phyloP scores from a whole-genome alignment of 37 sponge, comb jelly and placozoan genomes.

The Haliclona indistincta region DNA sequence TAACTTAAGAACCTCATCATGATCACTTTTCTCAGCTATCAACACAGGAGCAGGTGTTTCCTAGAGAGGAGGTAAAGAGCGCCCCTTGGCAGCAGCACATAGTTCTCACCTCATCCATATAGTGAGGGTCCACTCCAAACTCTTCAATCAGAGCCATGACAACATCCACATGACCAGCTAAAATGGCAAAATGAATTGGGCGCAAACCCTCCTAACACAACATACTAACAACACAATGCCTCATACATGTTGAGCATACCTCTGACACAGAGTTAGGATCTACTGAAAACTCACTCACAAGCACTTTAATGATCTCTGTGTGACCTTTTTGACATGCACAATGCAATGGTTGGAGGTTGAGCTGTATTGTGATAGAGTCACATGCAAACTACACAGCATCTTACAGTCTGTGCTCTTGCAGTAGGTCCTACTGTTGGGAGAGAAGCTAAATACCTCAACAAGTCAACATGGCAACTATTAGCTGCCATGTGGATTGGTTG shows the following conservation, averaged over 20 bases:
- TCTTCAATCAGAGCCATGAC: conserved; percentile 1
- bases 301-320: conserved; percentile 2
- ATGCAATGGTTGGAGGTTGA: conserved; percentile 14
- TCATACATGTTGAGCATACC: no score
- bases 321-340: conserved; percentile 2
- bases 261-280: neutral
- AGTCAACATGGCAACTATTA: neutral
- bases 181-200: conserved; percentile 32
- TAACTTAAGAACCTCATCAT: conserved; percentile 5
- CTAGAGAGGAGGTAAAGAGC: neutral
- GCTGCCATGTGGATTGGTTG: conserved; percentile 23
- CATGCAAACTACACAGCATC: no score
- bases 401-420: neutral
- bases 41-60: neutral
- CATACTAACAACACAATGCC: no score
- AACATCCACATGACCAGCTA: conserved; percentile 12
- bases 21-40: neutral
- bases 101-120: neutral
- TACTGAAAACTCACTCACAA: neutral
- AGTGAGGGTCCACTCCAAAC: conserved; percentile 22
- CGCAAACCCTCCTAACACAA: neutral
- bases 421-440: conserved; percentile 3
- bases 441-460: conserved; percentile 1
- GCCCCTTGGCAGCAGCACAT: no score
- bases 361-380: no score